Base-by-base conservation (phyloP, 2,113 vertebrate species). In the Bagarius yarrelli region DNA sequence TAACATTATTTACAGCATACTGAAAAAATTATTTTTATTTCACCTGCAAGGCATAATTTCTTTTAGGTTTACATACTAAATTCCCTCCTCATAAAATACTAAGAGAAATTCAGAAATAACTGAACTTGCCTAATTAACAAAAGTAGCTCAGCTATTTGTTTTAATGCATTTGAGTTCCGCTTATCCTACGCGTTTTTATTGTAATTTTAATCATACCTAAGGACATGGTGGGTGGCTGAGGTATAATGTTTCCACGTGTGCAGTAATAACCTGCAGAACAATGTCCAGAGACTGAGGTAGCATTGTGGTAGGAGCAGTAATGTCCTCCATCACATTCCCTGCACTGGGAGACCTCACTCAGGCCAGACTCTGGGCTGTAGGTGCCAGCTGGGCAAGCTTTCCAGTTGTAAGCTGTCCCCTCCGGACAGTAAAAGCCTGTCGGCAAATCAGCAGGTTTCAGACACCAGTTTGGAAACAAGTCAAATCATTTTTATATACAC, bases 251-350 rank as follows among this genome's bases (percentile, higher is more conserved):
- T 67, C 93, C 94, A 70, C 82, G 76, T 53, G 83, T 86, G 78
- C 95, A 97, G 91, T 94, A 95, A 90, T 93, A 94, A n/a, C 95
- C 94, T 79, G 90, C 91, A 85, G 90, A 90, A 84, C 95, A 96
- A 5, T 87, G 85, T 83, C 94, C 94, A 0, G 90, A 91, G n/a
- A 93, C 89, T n/a, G 90, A 85, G 4, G 93, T 95, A 60, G 92
- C 88, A 6, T 94, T 96, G 77, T 82, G 87, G 70, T 90, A 84
- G 23, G 90, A 88, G 87, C 94, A 96, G 87, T 93, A 95, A 76
- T 91, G 91, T 83, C 95, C 95, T 0, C 90, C 88, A 8, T 95
- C 94, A 86, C 95, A 96, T 52, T 84, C 59, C 71, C 57, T 91
- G 84, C 95, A 96, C 56, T 90, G 91, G 16, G 86, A 86, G n/a